Base-by-base conservation (phyloP, 2,113 vertebrate species). In the Speoplatyrhinus poulsoni region DNA sequence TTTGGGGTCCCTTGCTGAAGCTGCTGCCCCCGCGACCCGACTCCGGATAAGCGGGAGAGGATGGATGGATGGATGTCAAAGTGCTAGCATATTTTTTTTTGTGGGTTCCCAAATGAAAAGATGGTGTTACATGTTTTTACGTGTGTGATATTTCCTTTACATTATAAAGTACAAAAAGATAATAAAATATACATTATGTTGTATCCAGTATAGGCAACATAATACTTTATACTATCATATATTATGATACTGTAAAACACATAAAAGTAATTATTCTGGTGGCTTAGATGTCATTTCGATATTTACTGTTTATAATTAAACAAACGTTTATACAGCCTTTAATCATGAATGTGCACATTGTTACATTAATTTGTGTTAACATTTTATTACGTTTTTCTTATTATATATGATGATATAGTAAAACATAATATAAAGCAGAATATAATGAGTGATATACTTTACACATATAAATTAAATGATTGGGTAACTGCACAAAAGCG, bases 391-490 rank as follows among this genome's bases (percentile, higher is more conserved):
- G 72, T 76, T 60, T 62, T 46, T 12, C 12, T 10, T 53, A 74
- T 74, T 77, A 76, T 73, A 70, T 13, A 74, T 67, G 74, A 80
- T 89, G 84, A 84, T 74, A 79, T 69, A 48, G 70, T 64, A 71
- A 79, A 26, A 41, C 19, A 65, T 63, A 77, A 75, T 78, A 80
- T 67, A 81, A 68, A 78, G 71, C 66, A 54, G 70, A 76, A 73
- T 88, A 46, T 85, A 78, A 88, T 85, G 76, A 87, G 54, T 56
- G 63, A 68, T 84, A 69, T 73, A 72, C 65, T 70, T 78, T 73
- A 69, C 68, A 83, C 77, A 79, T 88, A 82, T 88, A 83, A 89
- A 85, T 88, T 17, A 84, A 68, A 74, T 85, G 79, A 89, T 89
- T 84, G 80, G 55, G 65, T 49, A 17, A 55, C 33, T 66, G 68